These are phyloP conservation scores for Hemicentrotus pulcherrimus DNA, from an alignment of 35 echinoderm and acorn worm genomes.

Conservation along the genomic window DNA sequence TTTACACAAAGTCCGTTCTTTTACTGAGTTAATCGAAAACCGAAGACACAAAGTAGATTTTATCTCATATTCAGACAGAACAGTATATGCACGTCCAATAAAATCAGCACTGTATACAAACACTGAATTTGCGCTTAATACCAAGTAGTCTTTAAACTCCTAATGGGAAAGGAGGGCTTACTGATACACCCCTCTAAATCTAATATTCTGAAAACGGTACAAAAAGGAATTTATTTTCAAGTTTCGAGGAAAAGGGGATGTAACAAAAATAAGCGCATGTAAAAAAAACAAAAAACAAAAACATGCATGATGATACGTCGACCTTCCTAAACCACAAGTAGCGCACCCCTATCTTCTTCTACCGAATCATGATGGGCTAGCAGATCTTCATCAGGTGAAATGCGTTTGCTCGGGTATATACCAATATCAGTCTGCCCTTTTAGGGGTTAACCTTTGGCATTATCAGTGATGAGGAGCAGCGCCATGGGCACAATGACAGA, in stretches of 20 bases:
- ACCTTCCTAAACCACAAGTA: background rate
- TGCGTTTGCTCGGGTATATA: background rate
- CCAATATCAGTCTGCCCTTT: slow-evolving; percentile 6
- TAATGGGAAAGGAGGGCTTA: no score
- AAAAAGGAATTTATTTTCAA: background rate
- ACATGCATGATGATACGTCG: background rate
- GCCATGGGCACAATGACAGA: background rate
- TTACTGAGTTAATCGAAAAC: no score
- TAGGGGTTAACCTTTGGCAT: slow-evolving; percentile 17
- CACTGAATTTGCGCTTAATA: no score
- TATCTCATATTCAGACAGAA: no score
- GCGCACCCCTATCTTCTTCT: background rate
- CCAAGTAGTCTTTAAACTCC: no score
- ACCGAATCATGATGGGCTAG: background rate
- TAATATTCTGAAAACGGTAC: background rate
- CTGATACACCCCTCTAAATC: background rate
- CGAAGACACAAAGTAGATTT: no score
- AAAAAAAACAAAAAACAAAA: no score
- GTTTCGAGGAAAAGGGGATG: background rate
- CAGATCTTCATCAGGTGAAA: background rate
- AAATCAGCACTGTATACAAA: no score
- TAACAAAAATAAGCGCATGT: background rate
- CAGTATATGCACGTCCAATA: no score
- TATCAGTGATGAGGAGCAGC: background rate
- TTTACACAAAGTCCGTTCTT: no score